phyloP scores from a whole-genome alignment of 2,888 invertebrate genomes.

The Zaprionus bogoriensis region DNA sequence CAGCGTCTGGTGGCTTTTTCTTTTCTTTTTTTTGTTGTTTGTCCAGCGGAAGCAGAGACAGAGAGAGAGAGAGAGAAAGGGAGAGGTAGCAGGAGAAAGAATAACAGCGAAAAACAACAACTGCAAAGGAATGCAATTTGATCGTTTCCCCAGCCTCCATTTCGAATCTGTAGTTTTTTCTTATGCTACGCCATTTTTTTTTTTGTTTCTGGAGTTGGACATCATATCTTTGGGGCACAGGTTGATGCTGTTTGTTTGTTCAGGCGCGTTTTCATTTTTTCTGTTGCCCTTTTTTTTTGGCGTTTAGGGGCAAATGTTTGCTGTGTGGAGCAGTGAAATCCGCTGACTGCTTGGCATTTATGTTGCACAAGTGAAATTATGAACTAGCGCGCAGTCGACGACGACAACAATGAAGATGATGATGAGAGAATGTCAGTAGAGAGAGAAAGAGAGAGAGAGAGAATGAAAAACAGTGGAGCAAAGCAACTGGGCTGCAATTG shows the following conservation, averaged over 20 bases:
- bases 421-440: slow-evolving; percentile 2
- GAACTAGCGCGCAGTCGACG: slow-evolving; percentile 34
- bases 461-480: neutral
- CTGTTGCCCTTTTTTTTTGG: neutral
- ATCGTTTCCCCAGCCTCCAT: slow-evolving; percentile 21
- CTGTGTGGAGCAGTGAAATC: slow-evolving; percentile 35
- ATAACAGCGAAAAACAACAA: slow-evolving; percentile 10
- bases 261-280: slow-evolving; percentile 18
- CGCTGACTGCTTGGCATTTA: slow-evolving; percentile 65
- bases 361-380: slow-evolving; percentile 60
- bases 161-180: slow-evolving; percentile 39
- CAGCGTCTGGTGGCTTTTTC: slow-evolving; percentile 19
- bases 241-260: slow-evolving; percentile 32
- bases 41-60: slow-evolving; percentile 31
- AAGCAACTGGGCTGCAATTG: slow-evolving; percentile 53
- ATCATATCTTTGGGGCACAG: slow-evolving; percentile 41
- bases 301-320: slow-evolving; percentile 63
- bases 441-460: slow-evolving; percentile 2
- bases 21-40: slow-evolving; percentile 48
- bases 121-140: slow-evolving; percentile 55
- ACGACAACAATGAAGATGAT: slow-evolving; percentile 28
- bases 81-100: neutral
- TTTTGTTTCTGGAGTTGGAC: slow-evolving; percentile 7
- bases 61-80: neutral
- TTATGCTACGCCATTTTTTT: neutral